These are phyloP conservation scores for Lepilemur septentrionalis DNA, from an alignment of 2,797 vertebrate genomes.

Conservation along the genomic window DNA sequence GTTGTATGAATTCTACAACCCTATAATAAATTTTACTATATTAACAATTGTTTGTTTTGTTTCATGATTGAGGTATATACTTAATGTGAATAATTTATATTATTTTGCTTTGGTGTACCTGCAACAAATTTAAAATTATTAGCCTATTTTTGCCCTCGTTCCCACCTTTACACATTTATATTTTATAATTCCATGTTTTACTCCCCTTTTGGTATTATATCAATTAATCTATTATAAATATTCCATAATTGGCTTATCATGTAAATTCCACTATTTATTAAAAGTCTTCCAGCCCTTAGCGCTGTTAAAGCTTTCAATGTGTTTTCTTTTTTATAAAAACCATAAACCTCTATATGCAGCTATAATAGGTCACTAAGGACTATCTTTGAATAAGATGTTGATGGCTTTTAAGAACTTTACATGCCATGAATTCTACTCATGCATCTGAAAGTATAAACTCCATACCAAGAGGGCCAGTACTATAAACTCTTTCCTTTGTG, in stretches of 20 bases:
- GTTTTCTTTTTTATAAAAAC: not conserved
- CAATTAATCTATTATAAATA: not conserved
- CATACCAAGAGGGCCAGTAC: not conserved
- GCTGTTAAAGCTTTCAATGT: not conserved
- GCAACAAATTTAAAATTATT: conserved; percentile 32
- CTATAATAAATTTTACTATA: conserved; percentile 86
- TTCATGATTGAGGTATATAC: conserved; percentile 23
- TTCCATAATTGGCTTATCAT: not conserved
- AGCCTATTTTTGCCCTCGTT: not conserved
- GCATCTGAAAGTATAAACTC: conserved; percentile 1
- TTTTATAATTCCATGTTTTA: conserved; percentile 34
- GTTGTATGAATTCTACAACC: conserved; percentile 82
- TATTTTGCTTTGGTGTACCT: conserved; percentile 8
- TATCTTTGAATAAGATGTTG: not conserved
- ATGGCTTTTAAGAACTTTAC: conserved; percentile 10
- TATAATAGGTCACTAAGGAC: not conserved
- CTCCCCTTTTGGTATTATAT: not conserved
- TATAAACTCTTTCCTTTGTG: not conserved
- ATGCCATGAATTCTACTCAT: not conserved
- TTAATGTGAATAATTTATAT: not conserved
- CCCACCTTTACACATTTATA: not conserved
- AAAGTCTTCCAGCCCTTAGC: not conserved
- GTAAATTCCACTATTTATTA: conserved; percentile 19
- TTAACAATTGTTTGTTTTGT: conserved; percentile 67
- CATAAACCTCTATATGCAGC: not conserved